Percentiles rank a stretch among this genome's conserved stretches.
Evolutionary conservation across 2,888 invertebrate genomes (phyloP).

Genomic region (Callosobruchus maculatus): DNA sequence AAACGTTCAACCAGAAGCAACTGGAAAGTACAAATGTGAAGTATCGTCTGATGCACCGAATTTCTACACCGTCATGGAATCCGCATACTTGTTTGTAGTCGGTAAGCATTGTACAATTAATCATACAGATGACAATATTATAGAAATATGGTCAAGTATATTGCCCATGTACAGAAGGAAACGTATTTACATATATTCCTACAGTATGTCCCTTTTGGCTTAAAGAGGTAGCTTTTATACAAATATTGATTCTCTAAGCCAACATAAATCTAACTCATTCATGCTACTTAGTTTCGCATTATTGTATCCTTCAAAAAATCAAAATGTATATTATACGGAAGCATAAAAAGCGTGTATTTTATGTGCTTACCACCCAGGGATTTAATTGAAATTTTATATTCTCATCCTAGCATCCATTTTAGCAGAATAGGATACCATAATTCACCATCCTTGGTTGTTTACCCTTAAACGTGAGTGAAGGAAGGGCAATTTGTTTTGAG

Average conservation of each 20-base stretch:
- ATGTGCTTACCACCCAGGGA: not conserved
- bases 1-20: slow-evolving; percentile 65
- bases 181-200: too few relatives aligned
- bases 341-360: not conserved
- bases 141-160: too few relatives aligned
- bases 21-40: slow-evolving; percentile 71
- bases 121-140: too few relatives aligned
- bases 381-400: not conserved
- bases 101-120: slow-evolving; percentile 54
- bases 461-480: not conserved
- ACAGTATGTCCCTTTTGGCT: too few relatives aligned
- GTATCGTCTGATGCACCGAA: slow-evolving; percentile 72
- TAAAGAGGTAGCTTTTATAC: too few relatives aligned
- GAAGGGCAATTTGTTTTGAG: not conserved
- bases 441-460: not conserved
- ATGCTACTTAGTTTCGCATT: too few relatives aligned
- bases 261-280: too few relatives aligned
- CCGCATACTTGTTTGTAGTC: slow-evolving; percentile 68
- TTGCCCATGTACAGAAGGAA: too few relatives aligned
- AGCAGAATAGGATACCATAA: not conserved
- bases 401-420: not conserved
- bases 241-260: too few relatives aligned
- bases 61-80: slow-evolving; percentile 65
- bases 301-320: too few relatives aligned
- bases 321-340: too few relatives aligned